Percentiles rank a stretch among this genome's conserved stretches.
phyloP scores from a whole-genome alignment of 1,140 invertebrate species.

The Tetramorium alpestre region DNA sequence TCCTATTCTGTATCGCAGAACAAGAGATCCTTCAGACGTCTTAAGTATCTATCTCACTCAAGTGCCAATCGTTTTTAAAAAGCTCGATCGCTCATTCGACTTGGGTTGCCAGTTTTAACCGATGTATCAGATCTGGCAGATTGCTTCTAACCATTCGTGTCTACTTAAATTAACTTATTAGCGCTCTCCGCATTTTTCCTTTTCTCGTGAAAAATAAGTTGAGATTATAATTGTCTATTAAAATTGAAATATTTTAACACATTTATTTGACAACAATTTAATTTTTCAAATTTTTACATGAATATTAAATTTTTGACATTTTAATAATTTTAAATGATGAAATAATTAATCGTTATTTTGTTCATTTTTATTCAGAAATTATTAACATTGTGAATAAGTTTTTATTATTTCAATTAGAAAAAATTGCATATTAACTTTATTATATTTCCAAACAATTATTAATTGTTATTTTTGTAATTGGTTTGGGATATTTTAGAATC shows the following conservation, averaged over 20 bases:
- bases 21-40: slow-evolving; percentile 42
- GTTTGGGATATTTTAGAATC: background rate
- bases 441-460: background rate
- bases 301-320: background rate
- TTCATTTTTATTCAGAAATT: background rate
- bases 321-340: background rate
- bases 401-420: background rate
- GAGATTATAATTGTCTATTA: background rate
- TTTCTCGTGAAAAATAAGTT: background rate
- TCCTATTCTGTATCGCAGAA: slow-evolving; percentile 18
- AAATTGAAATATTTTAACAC: background rate
- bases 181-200: background rate
- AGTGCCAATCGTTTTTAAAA: slow-evolving; percentile 49
- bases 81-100: background rate
- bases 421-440: background rate
- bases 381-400: no score
- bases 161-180: background rate
- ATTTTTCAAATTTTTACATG: background rate
- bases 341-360: background rate
- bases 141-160: background rate
- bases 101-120: background rate
- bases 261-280: background rate
- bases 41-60: slow-evolving; percentile 44
- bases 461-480: background rate
- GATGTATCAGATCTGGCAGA: background rate